Percentiles rank a stretch among this genome's conserved stretches.
These are phyloP conservation scores for Glaucomys volans DNA, from an alignment of 2,113 vertebrate species.

Conservation along the genomic window DNA sequence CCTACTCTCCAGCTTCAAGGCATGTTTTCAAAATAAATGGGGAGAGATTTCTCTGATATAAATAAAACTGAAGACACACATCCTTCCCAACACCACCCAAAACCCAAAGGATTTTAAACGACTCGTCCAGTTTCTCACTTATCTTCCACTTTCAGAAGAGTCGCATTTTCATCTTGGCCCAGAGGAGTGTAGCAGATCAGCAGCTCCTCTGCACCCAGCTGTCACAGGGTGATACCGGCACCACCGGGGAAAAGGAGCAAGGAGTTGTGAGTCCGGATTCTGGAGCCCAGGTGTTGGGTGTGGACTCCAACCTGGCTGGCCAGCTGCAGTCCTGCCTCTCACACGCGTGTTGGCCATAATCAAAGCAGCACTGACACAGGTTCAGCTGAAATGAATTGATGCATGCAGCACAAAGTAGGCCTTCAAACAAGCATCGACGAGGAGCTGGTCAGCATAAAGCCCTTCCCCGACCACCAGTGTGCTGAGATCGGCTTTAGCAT, in stretches of 20 bases:
- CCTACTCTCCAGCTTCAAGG: neutral
- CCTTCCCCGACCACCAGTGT: neutral
- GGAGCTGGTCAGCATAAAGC: neutral
- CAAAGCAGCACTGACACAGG: neutral
- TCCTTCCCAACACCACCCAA: neutral
- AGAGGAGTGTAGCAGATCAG: neutral
- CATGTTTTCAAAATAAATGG: neutral
- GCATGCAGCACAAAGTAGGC: neutral
- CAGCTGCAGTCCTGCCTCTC: accelerated
- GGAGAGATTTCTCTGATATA: neutral
- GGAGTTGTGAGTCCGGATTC: neutral
- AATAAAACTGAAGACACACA: neutral
- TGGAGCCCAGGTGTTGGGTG: accelerated
- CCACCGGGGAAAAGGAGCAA: neutral
- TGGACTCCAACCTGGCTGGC: accelerated
- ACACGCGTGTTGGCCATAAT: accelerated
- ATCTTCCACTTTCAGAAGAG: neutral
- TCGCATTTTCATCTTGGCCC: neutral
- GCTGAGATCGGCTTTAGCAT: neutral
- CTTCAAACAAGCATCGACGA: neutral
- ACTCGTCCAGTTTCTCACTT: too few relatives aligned
- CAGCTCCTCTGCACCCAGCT: accelerated
- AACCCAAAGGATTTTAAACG: neutral
- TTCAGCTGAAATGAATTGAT: neutral
- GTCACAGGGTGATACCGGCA: accelerated